Evolutionary conservation across 2,113 vertebrate species (phyloP), one percentile per base, ranked within the genome.

Genomic region (Sterna hirundo): DNA sequence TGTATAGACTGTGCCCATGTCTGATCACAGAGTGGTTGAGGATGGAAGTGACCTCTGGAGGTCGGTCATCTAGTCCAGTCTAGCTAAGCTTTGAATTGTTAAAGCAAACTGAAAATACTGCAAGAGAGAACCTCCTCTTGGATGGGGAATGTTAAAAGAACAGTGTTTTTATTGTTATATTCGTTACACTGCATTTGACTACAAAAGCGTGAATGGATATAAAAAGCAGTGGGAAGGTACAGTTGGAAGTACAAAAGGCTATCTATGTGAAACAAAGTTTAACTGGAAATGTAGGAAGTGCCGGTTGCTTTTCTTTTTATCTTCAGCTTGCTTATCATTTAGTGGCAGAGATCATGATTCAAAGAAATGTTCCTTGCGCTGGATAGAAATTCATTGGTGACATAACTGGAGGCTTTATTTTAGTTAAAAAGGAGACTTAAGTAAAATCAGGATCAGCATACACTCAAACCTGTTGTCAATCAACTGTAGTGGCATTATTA

Each of bases 11-110:
- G 34, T 12, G 0, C 17, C 3, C 2, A 2, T 70, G 16, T 23
- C 30, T 36, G 47, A 12, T 65, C 49, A 34, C n/a, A 66, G 69
- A 36, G 22, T 9, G 15, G 8, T 2, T 78, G 64, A 38, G 38
- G 64, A 11, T 93, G 44, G 64, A 93, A 57, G 40, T 86, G 83
- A 49, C 71, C 38, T 87, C 69, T 93, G 87, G 47, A 79, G 70
- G 47, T 54, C 42, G 70, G 47, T 54, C 42, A 38, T 26, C 65
- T 68, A 58, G 74, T 22, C 38, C 26, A 72, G 47, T 23, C 1
- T 2, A 79, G 58, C 78, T 82, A 34, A 85, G 20, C 26, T 81
- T 62, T 69, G 34, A 88, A 27, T 80, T 7, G 5, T 78, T 87
- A 80, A 87, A 88, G 32, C 54, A 58, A 76, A 58, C 36, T 42